phyloP scores from a whole-genome alignment of 2,888 invertebrate genomes.

The Agonopterix arenella region DNA sequence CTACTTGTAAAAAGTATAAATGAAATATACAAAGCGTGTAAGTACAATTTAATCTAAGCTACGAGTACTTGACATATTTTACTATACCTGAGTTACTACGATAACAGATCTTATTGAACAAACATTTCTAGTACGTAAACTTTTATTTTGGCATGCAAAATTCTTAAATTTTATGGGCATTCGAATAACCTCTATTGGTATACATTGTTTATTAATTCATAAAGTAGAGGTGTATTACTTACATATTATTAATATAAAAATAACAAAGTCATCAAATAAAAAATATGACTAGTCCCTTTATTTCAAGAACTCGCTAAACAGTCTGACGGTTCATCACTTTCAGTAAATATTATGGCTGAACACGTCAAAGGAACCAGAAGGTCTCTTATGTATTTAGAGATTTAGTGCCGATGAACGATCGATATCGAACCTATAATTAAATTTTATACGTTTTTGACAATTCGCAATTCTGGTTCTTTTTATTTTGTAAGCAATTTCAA shows the following conservation, averaged over 20 bases:
- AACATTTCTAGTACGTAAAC: too few species aligned
- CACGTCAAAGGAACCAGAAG: too few species aligned
- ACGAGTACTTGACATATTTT: slow-evolving; percentile 4
- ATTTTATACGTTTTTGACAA: too few species aligned
- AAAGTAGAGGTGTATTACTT: background rate
- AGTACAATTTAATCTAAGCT: slow-evolving; percentile 19
- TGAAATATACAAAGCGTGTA: slow-evolving; percentile 34
- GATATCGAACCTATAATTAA: too few species aligned
- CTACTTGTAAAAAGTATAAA: slow-evolving; percentile 25
- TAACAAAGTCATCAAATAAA: background rate
- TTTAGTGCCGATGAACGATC: too few species aligned
- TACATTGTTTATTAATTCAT: background rate
- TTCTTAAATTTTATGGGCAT: background rate
- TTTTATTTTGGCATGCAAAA: background rate
- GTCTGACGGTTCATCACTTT: too few species aligned
- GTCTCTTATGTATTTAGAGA: too few species aligned
- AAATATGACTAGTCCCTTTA: slow-evolving; percentile 7
- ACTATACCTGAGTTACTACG: background rate
- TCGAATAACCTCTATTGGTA: background rate
- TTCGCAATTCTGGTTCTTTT: too few species aligned
- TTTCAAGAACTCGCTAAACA: background rate
- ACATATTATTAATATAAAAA: background rate
- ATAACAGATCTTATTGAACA: background rate
- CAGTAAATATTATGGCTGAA: too few species aligned
- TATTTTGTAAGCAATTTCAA: too few species aligned